Base-by-base conservation (phyloP, 2,888 invertebrate species). In the Dolichopus griseipennis region DNA sequence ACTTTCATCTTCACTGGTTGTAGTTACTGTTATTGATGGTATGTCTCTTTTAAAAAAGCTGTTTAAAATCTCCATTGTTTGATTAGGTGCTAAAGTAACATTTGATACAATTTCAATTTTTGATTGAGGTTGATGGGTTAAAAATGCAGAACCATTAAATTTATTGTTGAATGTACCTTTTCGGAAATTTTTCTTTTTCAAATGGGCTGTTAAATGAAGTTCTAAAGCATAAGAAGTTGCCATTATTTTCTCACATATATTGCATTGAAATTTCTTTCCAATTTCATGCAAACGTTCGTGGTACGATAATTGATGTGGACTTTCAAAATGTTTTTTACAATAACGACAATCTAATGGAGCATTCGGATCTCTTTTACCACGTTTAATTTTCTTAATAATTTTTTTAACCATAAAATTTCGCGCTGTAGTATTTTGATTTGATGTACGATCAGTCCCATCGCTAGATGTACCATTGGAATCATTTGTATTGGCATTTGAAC, bases 261-360 rank as follows among this genome's bases (percentile, higher is more conserved):
- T 27, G 27, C 63, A 63, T 63, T 63, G 22, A 63, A 27, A 63
- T 63, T 27, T 63, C 15, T 63, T 27, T 15, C 63, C 63, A 27
- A 27, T 27, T 18, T 63, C 18, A 63, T 63, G 63, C 15, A 63
- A 27, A 27, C 63, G 63, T 63, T 63, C 20, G 27, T 63, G 63
- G 9, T 63, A 63, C 27, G 27, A 12, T 7, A 27, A 63, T n/a
- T 52, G 52, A 52, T 52, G 52, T 52, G 52, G 52, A 18, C 52
- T 52, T 18, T 52, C 52, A 52, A 52, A 52, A 52, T 52, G 52
- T 52, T 52, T 52, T 52, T 52, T 52, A 52, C 52, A 52, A 6
- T 52, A 52, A 6, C 52, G 52, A 52, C 52, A 52, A 18, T 52
- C 52, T 6, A 52, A 15, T 52, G 52, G 52, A 2, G 52, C 9